A percentile compares a stretch with the other conserved stretches of the same genome.
Evolutionary conservation across 1,140 invertebrate species (phyloP).

Genomic region (Rhyacophila brunnea): DNA sequence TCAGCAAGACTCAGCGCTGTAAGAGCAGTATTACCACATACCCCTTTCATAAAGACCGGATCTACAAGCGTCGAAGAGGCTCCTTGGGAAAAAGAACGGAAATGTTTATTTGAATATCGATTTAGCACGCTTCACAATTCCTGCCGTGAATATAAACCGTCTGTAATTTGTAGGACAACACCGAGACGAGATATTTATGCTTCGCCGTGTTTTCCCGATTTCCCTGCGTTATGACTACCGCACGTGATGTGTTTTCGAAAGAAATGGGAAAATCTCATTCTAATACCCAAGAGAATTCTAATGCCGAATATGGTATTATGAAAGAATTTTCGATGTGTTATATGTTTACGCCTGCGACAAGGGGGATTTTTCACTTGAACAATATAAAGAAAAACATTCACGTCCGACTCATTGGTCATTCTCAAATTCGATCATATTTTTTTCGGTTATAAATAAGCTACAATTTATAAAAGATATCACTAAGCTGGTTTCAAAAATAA

Average conservation of each 20-base stretch:
- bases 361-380: neutral
- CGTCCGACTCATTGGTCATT: too few relatives aligned
- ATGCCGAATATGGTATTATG: conserved; percentile 13
- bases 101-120: conserved; percentile 33
- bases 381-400: too few relatives aligned
- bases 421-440: too few relatives aligned
- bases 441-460: too few relatives aligned
- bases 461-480: too few relatives aligned
- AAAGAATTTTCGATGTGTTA: conserved; percentile 4
- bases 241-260: conserved; percentile 22
- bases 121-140: conserved; percentile 15
- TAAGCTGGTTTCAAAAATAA: too few relatives aligned
- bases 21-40: conserved; percentile 6
- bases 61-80: too few relatives aligned
- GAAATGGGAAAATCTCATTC: conserved; percentile 5
- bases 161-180: conserved; percentile 21
- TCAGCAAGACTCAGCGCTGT: too few relatives aligned
- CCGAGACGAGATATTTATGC: conserved; percentile 3
- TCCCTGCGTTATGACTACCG: conserved; percentile 20
- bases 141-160: conserved; percentile 25
- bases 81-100: neutral
- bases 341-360: neutral
- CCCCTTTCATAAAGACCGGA: neutral
- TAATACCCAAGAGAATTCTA: conserved; percentile 6
- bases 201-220: conserved; percentile 14